A percentile compares a stretch with the other conserved stretches of the same genome.
phyloP scores from a whole-genome alignment of 2,888 invertebrate genomes.

The Trilocha varians region DNA sequence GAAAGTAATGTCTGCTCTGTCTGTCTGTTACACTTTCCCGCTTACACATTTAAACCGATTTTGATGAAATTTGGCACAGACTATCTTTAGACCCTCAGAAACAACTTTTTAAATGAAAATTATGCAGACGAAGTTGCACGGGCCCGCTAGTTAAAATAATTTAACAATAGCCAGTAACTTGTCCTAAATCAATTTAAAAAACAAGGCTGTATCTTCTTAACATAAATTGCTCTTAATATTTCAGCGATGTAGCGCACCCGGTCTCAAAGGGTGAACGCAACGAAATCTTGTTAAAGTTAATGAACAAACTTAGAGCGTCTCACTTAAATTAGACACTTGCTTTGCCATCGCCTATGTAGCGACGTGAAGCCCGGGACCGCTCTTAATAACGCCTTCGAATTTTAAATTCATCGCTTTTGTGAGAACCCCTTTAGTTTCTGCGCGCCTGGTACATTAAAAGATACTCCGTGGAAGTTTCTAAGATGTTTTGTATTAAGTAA shows the following conservation, averaged over 20 bases:
- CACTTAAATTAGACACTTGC: conserved; percentile 48
- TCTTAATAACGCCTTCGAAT: conserved; percentile 1
- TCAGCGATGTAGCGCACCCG: conserved; percentile 21
- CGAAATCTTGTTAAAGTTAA: conserved; percentile 64
- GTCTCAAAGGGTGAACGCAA: conserved; percentile 51
- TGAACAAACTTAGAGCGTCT: conserved; percentile 59
- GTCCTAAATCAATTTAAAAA: background rate
- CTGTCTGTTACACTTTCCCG: too few relatives aligned
- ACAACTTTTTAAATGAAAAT: too few relatives aligned
- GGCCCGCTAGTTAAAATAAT: too few relatives aligned
- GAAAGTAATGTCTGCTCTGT: too few relatives aligned
- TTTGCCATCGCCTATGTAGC: conserved; percentile 21
- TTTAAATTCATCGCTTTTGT: conserved; percentile 1
- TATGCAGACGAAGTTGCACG: too few relatives aligned
- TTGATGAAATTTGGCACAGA: too few relatives aligned
- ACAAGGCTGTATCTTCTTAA: conserved; percentile 7
- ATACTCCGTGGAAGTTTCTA: background rate
- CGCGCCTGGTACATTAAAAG: background rate
- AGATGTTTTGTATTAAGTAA: background rate
- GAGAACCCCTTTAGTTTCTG: background rate
- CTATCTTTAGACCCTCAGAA: too few relatives aligned
- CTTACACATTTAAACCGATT: too few relatives aligned
- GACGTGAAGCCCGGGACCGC: conserved; percentile 1
- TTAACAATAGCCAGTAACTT: too few relatives aligned
- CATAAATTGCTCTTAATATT: conserved; percentile 37